phyloP scores from a whole-genome alignment of 2,888 invertebrate species.

The Meliscaeva auricollis region DNA sequence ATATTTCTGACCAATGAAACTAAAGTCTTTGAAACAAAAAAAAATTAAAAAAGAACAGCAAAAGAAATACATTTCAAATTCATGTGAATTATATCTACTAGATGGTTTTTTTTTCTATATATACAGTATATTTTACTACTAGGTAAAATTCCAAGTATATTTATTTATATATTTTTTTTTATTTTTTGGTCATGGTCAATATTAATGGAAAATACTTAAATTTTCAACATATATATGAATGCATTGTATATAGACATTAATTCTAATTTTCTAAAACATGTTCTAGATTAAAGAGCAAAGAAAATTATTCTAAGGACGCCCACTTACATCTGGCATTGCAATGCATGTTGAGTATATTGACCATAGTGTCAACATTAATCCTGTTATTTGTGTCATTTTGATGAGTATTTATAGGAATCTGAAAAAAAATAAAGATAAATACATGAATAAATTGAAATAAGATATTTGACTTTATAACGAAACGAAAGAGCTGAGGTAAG shows the following conservation, averaged over 20 bases:
- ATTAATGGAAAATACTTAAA: slow-evolving; percentile 47
- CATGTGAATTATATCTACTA: slow-evolving; percentile 4
- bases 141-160: too few relatives aligned
- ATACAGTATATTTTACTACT: too few relatives aligned
- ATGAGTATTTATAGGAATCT: slow-evolving; percentile 76
- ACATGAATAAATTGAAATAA: background rate
- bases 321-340: slow-evolving; percentile 84
- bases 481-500: slow-evolving; percentile 49
- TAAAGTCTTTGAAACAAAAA: slow-evolving; percentile 18
- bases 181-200: slow-evolving; percentile 69
- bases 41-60: background rate
- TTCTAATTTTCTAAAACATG: slow-evolving; percentile 26
- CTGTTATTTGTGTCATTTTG: slow-evolving; percentile 82
- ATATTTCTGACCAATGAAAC: slow-evolving; percentile 52
- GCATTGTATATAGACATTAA: too few relatives aligned
- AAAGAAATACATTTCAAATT: slow-evolving; percentile 46
- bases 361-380: slow-evolving; percentile 81
- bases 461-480: background rate
- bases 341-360: slow-evolving; percentile 82
- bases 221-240: background rate
- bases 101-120: background rate
- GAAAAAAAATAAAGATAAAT: slow-evolving; percentile 51
- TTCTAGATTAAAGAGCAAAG: slow-evolving; percentile 52
- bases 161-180: slow-evolving; percentile 13
- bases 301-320: slow-evolving; percentile 30